phyloP scores from a whole-genome alignment of 2,888 invertebrate species.

The Philereme vetulata region DNA sequence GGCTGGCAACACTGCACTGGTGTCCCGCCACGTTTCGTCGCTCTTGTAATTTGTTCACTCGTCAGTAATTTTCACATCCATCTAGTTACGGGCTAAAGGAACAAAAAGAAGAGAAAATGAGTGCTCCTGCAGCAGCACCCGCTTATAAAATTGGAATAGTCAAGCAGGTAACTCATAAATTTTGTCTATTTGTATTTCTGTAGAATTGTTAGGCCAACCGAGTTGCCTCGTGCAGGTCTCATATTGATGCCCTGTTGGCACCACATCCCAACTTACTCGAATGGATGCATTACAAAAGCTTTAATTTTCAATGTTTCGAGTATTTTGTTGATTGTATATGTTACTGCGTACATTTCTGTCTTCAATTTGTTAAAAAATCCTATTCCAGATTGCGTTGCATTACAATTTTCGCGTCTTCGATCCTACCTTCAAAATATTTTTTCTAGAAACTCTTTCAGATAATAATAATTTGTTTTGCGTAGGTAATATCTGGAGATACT shows the following conservation, averaged over 20 bases:
- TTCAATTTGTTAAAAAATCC: conserved; percentile 2
- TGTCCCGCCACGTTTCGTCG: conserved; percentile 77
- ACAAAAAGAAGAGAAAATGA: conserved; percentile 64
- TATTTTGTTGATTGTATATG: background rate
- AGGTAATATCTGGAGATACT: conserved; percentile 98
- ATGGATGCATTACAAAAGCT: conserved; percentile 12
- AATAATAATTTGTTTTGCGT: conserved; percentile 33
- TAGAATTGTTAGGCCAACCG: conserved; percentile 32
- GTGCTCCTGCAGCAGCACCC: conserved; percentile 69
- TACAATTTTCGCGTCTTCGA: background rate
- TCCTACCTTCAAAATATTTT: background rate
- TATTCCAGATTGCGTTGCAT: background rate
- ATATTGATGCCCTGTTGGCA: conserved; percentile 76
- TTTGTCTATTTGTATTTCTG: conserved; percentile 42
- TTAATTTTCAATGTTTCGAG: background rate
- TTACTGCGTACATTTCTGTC: background rate
- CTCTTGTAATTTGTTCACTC: conserved; percentile 59
- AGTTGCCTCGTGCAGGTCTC: conserved; percentile 69
- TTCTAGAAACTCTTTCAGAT: background rate
- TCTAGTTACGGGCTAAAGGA: conserved; percentile 52
- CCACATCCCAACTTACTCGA: conserved; percentile 40
- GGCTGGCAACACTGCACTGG: conserved; percentile 66
- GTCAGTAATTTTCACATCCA: conserved; percentile 62
- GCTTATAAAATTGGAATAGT: conserved; percentile 75
- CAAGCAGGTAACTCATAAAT: conserved; percentile 73